Conservation (phyloP, 1,140 invertebrate species). For the Solenopsis fugax region DNA sequence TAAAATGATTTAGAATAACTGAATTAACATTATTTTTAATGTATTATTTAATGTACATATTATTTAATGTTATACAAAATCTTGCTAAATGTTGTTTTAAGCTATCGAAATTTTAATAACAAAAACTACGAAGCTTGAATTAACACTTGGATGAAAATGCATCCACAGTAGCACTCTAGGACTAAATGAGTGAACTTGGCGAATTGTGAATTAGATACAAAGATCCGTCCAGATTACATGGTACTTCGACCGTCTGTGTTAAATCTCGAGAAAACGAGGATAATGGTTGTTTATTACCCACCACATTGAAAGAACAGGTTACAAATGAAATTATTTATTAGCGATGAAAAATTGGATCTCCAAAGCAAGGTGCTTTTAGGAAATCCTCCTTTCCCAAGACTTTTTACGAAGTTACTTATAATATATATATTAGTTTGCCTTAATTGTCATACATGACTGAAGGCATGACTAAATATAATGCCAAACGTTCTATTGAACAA, state of each 20-base stretch:
- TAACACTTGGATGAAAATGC: too few species aligned
- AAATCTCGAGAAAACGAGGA: constrained; percentile 14
- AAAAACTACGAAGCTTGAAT: too few species aligned
- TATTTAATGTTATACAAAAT: too few species aligned
- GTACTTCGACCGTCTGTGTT: constrained; percentile 56
- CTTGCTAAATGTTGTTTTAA: too few species aligned
- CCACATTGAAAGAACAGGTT: neutral
- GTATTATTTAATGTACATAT: too few species aligned
- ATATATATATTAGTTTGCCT: neutral
- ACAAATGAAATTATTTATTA: constrained; percentile 8
- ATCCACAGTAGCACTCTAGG: too few species aligned
- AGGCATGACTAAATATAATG: constrained; percentile 5
- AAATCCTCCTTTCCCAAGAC: neutral
- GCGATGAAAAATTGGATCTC: neutral
- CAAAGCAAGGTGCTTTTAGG: neutral
- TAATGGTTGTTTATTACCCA: constrained; percentile 9
- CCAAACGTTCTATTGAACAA: constrained; percentile 14
- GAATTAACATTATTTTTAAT: too few species aligned
- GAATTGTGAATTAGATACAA: constrained; percentile 54
- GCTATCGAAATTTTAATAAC: too few species aligned
- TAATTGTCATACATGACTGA: constrained; percentile 10
- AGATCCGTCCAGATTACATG: constrained; percentile 72
- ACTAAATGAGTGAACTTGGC: constrained; percentile 62
- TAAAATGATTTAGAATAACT: too few species aligned
- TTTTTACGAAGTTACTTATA: constrained; percentile 9